Base-by-base conservation (phyloP, 1,140 invertebrate genomes). In the Platyscapa corneri region DNA sequence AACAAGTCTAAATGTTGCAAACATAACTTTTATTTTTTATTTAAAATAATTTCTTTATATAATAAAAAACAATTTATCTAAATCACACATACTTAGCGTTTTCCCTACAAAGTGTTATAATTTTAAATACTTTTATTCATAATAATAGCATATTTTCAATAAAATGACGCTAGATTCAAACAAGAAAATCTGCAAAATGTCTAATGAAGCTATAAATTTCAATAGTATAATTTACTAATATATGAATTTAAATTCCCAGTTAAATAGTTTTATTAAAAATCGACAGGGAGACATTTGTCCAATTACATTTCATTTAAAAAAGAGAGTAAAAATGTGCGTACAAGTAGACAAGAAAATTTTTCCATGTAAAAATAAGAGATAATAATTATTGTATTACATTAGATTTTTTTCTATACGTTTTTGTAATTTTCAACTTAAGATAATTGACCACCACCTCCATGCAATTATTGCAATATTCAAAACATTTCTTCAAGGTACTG, bases 361-460 rank as follows among this genome's bases (percentile, higher is more conserved):
- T 14, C 18, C 10, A 2, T 14, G 18, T 53, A 16, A 16, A 53
- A 53, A 53, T 18, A 53, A 53, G 49, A n/a, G n/a, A n/a, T n/a
- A n/a, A n/a, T n/a, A n/a, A n/a, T n/a, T 60, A 60, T 27, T 27
- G 27, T 60, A 27, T 0, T 60, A 60, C 10, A 60, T 60, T 23
- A 60, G 27, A 27, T 27, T 60, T 60, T 3, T 60, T 53, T 27
- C 23, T 60, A 27, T 60, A 60, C 27, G 6, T 67, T 42, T 42
- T 74, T 23, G 67, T 42, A 42, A 74, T 70, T 37, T 30, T 34
- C 34, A 82, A 82, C 32, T 64, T 60, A 70, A 70, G 18, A 49
- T 0, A 39, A 76, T 67, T 32, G 12, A 84, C 84, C 79, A 34
- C 64, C 80, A 86, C 80, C 85, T 56, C 20, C 85, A 86, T 86